phyloP scores from a whole-genome alignment of 2,113 vertebrate genomes.

The Pituophis catenifer region DNA sequence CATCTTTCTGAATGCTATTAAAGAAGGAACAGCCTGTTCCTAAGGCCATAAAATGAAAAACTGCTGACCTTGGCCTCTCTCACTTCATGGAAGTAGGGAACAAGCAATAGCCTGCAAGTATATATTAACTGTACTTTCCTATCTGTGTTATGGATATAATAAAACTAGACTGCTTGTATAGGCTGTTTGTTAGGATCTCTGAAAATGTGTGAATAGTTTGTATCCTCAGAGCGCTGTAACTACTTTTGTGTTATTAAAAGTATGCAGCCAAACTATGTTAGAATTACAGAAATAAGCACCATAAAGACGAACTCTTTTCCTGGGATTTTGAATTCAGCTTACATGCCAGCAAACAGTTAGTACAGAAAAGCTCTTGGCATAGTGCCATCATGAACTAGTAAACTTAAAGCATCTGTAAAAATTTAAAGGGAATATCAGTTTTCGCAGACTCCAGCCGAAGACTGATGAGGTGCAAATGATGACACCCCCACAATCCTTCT shows the following conservation, averaged over 20 bases:
- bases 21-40: background rate
- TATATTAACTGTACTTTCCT: background rate
- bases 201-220: background rate
- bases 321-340: slow-evolving; percentile 77
- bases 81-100: background rate
- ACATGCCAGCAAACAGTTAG: slow-evolving; percentile 80
- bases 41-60: background rate
- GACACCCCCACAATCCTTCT: slow-evolving; percentile 72
- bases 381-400: slow-evolving; percentile 83
- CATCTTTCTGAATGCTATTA: background rate
- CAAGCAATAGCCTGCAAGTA: background rate
- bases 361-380: slow-evolving; percentile 82
- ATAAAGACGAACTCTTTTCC: slow-evolving; percentile 73
- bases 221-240: background rate
- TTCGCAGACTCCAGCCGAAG: slow-evolving; percentile 77
- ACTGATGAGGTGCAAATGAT: slow-evolving; percentile 86
- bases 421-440: slow-evolving; percentile 83
- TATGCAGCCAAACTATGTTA: slow-evolving; percentile 12
- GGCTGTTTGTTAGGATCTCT: background rate
- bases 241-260: background rate
- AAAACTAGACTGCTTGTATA: slow-evolving; percentile 6
- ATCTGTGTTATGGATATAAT: background rate
- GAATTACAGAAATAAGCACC: slow-evolving; percentile 68
- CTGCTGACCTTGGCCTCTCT: background rate
- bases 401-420: slow-evolving; percentile 87